Evolutionary conservation across 2,797 vertebrate genomes (phyloP).

Genomic region (Trachurus trachurus): DNA sequence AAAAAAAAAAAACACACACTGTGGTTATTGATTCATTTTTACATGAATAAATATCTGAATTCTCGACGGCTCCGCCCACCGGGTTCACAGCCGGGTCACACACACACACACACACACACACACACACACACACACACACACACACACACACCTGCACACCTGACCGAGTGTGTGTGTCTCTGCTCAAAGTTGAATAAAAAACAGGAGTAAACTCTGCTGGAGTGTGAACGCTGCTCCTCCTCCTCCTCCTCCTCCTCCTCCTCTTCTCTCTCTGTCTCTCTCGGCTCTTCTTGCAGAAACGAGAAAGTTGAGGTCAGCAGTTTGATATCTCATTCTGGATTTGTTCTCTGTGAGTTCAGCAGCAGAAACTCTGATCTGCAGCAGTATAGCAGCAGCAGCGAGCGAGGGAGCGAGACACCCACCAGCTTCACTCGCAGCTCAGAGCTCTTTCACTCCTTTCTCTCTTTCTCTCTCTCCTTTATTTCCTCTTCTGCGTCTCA

Average conservation of each 20-base stretch:
- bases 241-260: too few species aligned
- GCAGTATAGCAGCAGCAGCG: too few species aligned
- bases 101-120: constrained; percentile 14
- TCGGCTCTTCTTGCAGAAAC: constrained; percentile 15
- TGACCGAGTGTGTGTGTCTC: neutral
- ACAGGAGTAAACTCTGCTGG: neutral
- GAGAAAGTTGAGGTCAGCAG: constrained; percentile 21
- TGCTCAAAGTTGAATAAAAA: neutral
- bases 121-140: constrained; percentile 12
- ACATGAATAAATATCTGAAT: too few species aligned
- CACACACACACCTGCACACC: neutral
- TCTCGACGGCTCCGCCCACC: neutral
- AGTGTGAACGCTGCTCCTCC: neutral
- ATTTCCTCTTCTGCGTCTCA: constrained; percentile 22
- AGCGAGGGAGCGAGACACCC: constrained; percentile 13
- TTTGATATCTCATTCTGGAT: constrained; percentile 17
- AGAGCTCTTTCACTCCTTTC: neutral
- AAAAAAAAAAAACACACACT: too few species aligned
- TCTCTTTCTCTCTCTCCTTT: constrained; percentile 10
- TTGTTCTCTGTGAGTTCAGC: constrained; percentile 1
- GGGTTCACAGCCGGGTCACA: neutral
- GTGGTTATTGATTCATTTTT: too few species aligned
- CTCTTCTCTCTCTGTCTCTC: too few species aligned
- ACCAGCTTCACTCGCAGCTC: constrained; percentile 4
- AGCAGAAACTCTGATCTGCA: neutral